Conservation (phyloP, 30 jellyfish, hydroid and myxozoan species). For the Rhopilema esculentum region DNA sequence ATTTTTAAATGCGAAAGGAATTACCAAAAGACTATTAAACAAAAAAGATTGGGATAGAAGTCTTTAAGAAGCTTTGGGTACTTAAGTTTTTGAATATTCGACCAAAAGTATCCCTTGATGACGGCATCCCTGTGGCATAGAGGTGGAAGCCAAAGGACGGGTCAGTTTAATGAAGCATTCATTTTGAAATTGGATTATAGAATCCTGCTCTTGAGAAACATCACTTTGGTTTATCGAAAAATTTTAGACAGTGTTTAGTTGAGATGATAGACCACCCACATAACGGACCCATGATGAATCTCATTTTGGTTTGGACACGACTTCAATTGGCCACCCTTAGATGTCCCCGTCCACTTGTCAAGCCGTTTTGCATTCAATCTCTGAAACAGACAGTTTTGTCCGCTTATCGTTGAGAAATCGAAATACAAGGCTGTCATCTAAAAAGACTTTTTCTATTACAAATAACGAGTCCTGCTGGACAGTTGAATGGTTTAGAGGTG, state of each 20-base stretch:
- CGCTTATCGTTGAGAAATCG: neutral
- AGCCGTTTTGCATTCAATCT: neutral
- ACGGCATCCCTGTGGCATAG: neutral
- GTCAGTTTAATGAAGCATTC: neutral
- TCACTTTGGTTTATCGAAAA: neutral
- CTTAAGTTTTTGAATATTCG: neutral
- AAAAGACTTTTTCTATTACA: neutral
- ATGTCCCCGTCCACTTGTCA: constrained; percentile 22
- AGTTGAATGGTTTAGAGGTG: neutral
- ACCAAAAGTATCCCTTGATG: neutral
- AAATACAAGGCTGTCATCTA: neutral
- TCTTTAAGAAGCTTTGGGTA: neutral
- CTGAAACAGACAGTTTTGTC: neutral
- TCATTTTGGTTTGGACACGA: constrained; percentile 2
- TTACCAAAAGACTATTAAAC: neutral
- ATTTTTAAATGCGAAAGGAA: neutral
- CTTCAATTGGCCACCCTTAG: constrained; percentile 16
- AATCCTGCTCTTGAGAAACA: neutral
- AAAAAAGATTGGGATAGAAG: neutral
- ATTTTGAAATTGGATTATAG: neutral
- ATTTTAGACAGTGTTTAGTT: neutral
- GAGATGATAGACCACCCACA: constrained; percentile 9
- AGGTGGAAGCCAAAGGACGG: neutral
- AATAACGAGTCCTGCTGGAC: neutral
- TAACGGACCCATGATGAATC: constrained; percentile 19